Conservation (phyloP, 2,797 vertebrate genomes). For the Muraenolepis orangiensis region DNA sequence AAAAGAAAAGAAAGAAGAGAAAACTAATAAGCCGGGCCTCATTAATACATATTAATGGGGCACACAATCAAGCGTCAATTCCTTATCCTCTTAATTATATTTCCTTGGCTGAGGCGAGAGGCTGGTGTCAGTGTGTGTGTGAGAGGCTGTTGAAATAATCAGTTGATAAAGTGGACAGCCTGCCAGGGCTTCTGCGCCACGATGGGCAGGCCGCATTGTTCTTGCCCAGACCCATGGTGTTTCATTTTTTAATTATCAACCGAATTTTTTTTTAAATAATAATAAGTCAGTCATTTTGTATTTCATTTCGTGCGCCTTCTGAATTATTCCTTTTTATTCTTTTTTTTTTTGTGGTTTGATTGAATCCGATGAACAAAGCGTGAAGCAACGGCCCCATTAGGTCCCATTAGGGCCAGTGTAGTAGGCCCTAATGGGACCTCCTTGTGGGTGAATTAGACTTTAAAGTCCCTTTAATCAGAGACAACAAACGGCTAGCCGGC, state of each 20-base stretch:
- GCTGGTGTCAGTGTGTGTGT: conserved; percentile 51
- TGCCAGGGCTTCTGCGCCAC: conserved; percentile 40
- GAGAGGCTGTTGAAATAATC: conserved; percentile 49
- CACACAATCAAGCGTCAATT: conserved; percentile 70
- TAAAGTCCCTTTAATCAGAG: not conserved
- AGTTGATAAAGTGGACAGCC: conserved; percentile 54
- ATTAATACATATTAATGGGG: conserved; percentile 70
- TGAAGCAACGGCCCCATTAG: not conserved
- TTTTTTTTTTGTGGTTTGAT: too few species aligned
- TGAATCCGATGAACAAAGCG: not conserved
- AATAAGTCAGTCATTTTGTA: too few species aligned
- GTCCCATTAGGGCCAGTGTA: not conserved
- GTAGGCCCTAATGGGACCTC: not conserved
- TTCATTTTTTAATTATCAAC: not conserved
- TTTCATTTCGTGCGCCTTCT: not conserved
- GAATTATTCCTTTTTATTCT: not conserved
- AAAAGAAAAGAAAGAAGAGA: conserved; percentile 51
- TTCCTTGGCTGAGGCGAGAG: conserved; percentile 56
- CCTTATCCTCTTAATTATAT: conserved; percentile 71
- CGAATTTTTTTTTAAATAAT: not conserved
- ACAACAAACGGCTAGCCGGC: not conserved
- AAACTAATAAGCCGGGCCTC: conserved; percentile 62
- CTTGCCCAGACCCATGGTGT: conserved; percentile 6
- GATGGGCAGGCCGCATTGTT: conserved; percentile 24
- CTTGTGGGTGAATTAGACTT: not conserved